phyloP scores from a whole-genome alignment of 1,140 invertebrate species.

The Helicoverpa zea region DNA sequence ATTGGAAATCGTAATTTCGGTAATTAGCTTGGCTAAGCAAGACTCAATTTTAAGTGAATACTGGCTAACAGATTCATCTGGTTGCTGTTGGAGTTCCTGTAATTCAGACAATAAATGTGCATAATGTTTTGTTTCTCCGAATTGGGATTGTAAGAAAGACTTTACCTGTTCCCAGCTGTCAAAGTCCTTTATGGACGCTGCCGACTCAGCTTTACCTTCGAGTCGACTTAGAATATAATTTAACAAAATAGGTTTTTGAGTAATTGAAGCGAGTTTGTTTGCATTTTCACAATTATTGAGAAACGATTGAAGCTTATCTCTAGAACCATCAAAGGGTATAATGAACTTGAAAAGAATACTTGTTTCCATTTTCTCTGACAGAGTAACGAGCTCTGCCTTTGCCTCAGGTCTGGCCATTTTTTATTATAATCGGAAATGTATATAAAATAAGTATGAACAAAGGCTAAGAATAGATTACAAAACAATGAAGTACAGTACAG shows the following conservation, averaged over 20 bases:
- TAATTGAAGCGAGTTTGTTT: background rate
- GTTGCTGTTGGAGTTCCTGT: slow-evolving; percentile 41
- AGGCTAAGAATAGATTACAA: no score
- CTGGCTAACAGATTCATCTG: slow-evolving; percentile 26
- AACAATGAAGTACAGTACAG: no score
- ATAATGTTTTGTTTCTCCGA: slow-evolving; percentile 56
- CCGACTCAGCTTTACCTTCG: background rate
- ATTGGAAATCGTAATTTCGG: slow-evolving; percentile 29
- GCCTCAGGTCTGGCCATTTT: no score
- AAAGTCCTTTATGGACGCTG: background rate
- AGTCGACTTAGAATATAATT: background rate
- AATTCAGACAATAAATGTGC: slow-evolving; percentile 54
- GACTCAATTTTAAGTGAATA: slow-evolving; percentile 37
- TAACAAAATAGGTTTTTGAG: background rate
- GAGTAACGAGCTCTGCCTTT: no score
- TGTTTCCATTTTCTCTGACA: no score
- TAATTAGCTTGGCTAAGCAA: slow-evolving; percentile 31
- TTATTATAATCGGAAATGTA: no score
- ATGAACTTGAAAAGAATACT: background rate
- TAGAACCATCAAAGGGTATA: background rate
- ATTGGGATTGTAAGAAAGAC: slow-evolving; percentile 56
- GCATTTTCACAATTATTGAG: background rate
- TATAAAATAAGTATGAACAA: no score
- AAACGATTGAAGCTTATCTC: background rate
- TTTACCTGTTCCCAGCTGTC: slow-evolving; percentile 46